A percentile compares a stretch with the other conserved stretches of the same genome.
These are phyloP conservation scores for Apis dorsata DNA, from an alignment of 1,140 invertebrate genomes.

Conservation along the genomic window DNA sequence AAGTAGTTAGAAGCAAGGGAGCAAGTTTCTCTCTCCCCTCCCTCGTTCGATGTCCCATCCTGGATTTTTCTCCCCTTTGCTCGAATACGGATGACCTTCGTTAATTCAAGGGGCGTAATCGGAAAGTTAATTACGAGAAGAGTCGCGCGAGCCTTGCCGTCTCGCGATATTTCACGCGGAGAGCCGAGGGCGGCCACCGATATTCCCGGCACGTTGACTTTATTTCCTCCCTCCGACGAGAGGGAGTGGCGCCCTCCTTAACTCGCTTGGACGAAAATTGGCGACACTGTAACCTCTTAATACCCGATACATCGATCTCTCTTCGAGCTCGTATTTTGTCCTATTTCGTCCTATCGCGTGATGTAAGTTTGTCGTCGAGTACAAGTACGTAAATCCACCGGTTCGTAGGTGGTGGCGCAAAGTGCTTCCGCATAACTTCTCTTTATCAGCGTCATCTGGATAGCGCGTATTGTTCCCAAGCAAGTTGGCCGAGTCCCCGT, in stretches of 20 bases:
- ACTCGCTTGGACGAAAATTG: not conserved
- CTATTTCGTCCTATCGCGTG: too few species aligned
- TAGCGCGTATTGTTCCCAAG: slow-evolving; percentile 15
- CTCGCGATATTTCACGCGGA: slow-evolving; percentile 14
- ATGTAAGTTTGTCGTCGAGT: too few species aligned
- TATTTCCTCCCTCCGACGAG: not conserved
- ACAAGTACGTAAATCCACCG: slow-evolving; percentile 8
- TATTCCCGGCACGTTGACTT: slow-evolving; percentile 37
- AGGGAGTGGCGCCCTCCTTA: too few species aligned
- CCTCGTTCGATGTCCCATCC: not conserved
- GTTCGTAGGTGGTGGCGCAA: not conserved
- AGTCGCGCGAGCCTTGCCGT: not conserved
- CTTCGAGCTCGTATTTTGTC: too few species aligned
- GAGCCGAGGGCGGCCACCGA: not conserved
- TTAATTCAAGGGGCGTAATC: slow-evolving; percentile 37
- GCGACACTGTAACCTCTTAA: not conserved
- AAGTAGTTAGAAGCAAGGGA: too few species aligned
- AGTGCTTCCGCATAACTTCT: slow-evolving; percentile 25
- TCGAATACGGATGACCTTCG: slow-evolving; percentile 4
- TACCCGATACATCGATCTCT: not conserved
- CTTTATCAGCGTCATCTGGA: slow-evolving; percentile 27
- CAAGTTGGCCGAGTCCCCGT: not conserved
- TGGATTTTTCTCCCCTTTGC: slow-evolving; percentile 27
- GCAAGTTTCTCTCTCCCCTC: not conserved
- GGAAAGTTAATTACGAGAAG: slow-evolving; percentile 36